Base-by-base conservation (phyloP, 2,113 vertebrate species). In the Thinocorus orbignyianus region DNA sequence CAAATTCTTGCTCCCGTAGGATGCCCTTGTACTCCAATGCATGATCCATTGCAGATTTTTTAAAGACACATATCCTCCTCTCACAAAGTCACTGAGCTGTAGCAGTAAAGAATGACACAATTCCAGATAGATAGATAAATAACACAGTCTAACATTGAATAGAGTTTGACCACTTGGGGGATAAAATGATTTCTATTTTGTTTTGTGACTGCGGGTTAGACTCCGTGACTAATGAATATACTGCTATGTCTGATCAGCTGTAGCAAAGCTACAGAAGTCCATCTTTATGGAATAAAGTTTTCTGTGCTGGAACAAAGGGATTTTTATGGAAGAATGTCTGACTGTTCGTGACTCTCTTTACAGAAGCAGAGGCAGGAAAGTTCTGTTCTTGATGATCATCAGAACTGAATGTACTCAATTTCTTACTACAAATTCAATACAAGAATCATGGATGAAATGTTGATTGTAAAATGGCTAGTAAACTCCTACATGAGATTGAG, bases 121-220 rank as follows among this genome's bases (percentile, higher is more conserved):
- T 81, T 31, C 3, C 35, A 90, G 58, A 92, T 1, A 92, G 79
- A 70, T 17, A 74, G 76, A 83, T 96, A 89, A 81, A 92, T 77
- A 95, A 86, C 44, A 55, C 30, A 78, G 37, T 48, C 17, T 42
- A 81, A 91, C 51, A 55, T 1, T 84, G 80, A 86, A 78, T 48
- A 85, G 17, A 17, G 11, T 88, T 82, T 93, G 62, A 77, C 49
- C 71, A 72, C 79, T 82, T 88, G 44, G 41, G 74, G 31, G 54
- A 82, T 86, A 93, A 95, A 74, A 91, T 84, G 6, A 90, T 97
- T 95, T 92, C 41, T 92, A 20, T 77, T 88, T 92, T 92, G 16
- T 74, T 86, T 92, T 86, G 55, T 74, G 46, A 66, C 68, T 88
- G 30, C 81, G n/a, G 60, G 55, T 94, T 93, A 91, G 76, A 51